Conservation (phyloP, 30 jellyfish, hydroid and myxozoan genomes). For the Phacellophora camtschatica region DNA sequence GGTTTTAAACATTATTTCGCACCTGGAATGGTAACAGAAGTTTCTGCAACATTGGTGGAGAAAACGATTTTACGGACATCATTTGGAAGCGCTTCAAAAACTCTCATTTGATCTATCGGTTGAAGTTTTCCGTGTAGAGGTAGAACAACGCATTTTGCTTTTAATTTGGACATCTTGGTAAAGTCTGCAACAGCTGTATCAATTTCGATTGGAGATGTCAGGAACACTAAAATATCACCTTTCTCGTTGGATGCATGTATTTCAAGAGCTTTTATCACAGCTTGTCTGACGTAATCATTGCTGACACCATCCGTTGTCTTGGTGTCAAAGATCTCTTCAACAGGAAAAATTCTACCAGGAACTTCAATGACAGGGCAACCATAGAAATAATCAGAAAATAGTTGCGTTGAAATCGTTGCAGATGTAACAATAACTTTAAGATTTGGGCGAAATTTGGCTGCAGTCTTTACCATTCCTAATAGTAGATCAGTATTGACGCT, state of each 20-base stretch:
- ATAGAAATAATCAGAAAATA: slow-evolving; percentile 56
- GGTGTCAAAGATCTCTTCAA: slow-evolving; percentile 39
- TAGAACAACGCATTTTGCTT: background rate
- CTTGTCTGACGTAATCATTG: slow-evolving; percentile 6
- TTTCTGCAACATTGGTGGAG: slow-evolving; percentile 80
- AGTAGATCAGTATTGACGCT: slow-evolving; percentile 63
- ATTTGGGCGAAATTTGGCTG: slow-evolving; percentile 4
- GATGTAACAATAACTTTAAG: slow-evolving; percentile 69
- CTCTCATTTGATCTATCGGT: slow-evolving; percentile 62
- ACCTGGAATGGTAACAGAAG: slow-evolving; percentile 83
- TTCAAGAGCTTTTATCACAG: slow-evolving; percentile 55
- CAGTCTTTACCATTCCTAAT: slow-evolving; percentile 45
- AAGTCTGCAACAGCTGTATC: slow-evolving; percentile 44
- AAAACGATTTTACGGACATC: slow-evolving; percentile 53
- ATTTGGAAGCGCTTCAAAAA: slow-evolving; percentile 38
- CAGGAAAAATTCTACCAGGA: slow-evolving; percentile 74
- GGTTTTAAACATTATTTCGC: background rate
- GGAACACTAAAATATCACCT: slow-evolving; percentile 70
- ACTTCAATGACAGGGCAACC: slow-evolving; percentile 51
- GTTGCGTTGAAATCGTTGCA: slow-evolving; percentile 77
- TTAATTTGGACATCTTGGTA: background rate
- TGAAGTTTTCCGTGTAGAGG: slow-evolving; percentile 76
- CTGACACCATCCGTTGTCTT: background rate
- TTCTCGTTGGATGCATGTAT: slow-evolving; percentile 1
- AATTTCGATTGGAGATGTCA: slow-evolving; percentile 72